Conservation (phyloP, 2,113 vertebrate genomes). For the Globicephala melas region DNA sequence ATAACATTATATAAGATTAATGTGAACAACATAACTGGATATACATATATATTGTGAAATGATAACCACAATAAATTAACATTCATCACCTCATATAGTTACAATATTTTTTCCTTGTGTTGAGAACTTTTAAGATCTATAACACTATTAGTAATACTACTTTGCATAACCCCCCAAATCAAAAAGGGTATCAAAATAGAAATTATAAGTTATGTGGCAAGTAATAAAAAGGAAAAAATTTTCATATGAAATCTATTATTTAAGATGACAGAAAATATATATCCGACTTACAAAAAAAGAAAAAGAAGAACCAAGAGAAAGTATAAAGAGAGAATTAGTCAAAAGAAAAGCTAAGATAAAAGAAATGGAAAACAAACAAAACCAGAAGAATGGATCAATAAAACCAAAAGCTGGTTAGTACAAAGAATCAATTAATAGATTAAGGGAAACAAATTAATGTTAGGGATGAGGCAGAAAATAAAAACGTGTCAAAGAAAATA, state of each 20-base stretch:
- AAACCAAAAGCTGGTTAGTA: background rate
- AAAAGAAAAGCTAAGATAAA: background rate
- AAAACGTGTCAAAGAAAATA: background rate
- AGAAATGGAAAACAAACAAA: background rate
- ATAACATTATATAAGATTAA: background rate
- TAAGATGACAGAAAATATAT: background rate
- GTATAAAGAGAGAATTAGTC: background rate
- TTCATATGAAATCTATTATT: background rate
- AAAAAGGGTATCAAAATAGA: background rate
- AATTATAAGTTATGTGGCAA: background rate
- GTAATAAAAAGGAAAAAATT: background rate
- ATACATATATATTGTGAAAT: background rate
- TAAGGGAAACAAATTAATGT: background rate
- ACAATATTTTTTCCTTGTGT: background rate
- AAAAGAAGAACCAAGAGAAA: background rate
- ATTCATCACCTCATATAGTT: background rate
- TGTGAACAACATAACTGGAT: background rate
- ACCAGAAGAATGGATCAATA: background rate
- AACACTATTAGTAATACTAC: background rate
- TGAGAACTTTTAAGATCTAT: background rate
- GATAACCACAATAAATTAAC: background rate
- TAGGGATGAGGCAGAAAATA: background rate
- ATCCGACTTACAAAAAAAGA: background rate
- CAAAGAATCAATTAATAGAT: background rate
- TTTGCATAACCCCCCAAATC: background rate